Evolutionary conservation across 2,113 vertebrate genomes (phyloP).

Genomic region (Phyllostomus discolor): DNA sequence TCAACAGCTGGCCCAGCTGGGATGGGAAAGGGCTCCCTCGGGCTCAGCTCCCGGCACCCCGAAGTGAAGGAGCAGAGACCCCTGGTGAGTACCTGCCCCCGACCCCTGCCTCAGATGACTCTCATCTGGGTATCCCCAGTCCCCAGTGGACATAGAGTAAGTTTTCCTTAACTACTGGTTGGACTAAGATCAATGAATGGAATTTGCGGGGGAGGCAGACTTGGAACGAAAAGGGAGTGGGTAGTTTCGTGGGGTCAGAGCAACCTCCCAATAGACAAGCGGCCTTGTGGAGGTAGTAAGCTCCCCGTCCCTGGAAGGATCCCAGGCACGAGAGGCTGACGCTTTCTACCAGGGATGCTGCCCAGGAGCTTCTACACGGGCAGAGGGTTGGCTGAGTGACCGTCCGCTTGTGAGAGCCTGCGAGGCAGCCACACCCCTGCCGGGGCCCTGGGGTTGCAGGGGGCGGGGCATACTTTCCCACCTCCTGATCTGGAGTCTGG

Average conservation of each 20-base stretch:
- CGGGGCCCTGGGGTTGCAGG: not conserved
- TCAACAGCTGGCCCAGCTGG: not conserved
- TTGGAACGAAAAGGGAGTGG: not conserved
- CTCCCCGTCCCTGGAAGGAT: not conserved
- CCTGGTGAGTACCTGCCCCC: rapidly evolving
- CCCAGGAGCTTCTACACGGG: not conserved
- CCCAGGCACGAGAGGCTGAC: not conserved
- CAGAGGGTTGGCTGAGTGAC: not conserved
- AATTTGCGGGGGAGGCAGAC: not conserved
- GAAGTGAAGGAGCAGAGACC: not conserved
- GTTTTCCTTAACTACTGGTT: not conserved
- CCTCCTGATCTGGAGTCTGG: not conserved
- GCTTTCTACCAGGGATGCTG: not conserved
- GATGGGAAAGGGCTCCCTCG: not conserved
- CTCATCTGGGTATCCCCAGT: not conserved
- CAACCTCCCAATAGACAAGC: not conserved
- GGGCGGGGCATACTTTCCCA: not conserved
- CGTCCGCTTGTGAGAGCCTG: not conserved
- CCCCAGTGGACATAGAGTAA: not conserved
- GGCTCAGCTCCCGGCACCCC: not conserved
- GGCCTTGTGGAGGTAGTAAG: not conserved
- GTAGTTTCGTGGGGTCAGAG: not conserved
- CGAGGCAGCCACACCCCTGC: not conserved
- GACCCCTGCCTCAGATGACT: not conserved
- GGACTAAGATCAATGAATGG: not conserved